Evolutionary conservation across 1,140 invertebrate genomes (phyloP).

Genomic region (Ditylenchus dipsaci): DNA sequence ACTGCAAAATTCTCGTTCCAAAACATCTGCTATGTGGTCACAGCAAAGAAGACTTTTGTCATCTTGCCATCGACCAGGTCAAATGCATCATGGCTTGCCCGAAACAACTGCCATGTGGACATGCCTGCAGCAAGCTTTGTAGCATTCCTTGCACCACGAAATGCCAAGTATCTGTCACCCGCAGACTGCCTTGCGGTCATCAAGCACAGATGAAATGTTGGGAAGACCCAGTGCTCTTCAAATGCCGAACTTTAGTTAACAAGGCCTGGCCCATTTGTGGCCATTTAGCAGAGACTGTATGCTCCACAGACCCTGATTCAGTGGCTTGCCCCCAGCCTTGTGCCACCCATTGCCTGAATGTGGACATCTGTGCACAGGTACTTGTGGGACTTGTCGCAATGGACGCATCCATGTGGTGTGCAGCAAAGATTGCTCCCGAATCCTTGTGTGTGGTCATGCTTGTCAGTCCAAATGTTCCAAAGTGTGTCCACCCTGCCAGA

Average conservation of each 20-base stretch:
- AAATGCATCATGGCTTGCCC: not conserved
- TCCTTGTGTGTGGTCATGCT: constrained; percentile 12
- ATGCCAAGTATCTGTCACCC: constrained; percentile 12
- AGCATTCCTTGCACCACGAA: not conserved
- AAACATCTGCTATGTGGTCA: constrained; percentile 27
- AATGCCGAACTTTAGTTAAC: constrained; percentile 4
- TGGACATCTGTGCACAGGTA: constrained; percentile 43
- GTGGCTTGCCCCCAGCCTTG: constrained; percentile 34
- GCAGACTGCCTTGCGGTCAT: constrained; percentile 24
- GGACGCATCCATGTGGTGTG: not conserved
- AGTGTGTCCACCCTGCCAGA: constrained; percentile 14
- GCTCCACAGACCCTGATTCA: not conserved
- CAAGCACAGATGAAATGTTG: constrained; percentile 17
- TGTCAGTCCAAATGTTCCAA: constrained; percentile 12
- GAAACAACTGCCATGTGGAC: constrained; percentile 18
- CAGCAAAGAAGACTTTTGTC: not conserved
- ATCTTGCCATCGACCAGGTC: not conserved
- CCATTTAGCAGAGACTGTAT: constrained; percentile 10
- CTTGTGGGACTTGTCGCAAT: no score
- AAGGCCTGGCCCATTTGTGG: constrained; percentile 25
- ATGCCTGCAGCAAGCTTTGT: constrained; percentile 17
- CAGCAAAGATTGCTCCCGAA: not conserved
- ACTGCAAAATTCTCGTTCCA: constrained; percentile 6
- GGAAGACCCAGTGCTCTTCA: not conserved
- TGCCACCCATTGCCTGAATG: constrained; percentile 36